These are phyloP conservation scores for Scaptomyza reducta DNA, from an alignment of 2,888 invertebrate species.

Conservation along the genomic window DNA sequence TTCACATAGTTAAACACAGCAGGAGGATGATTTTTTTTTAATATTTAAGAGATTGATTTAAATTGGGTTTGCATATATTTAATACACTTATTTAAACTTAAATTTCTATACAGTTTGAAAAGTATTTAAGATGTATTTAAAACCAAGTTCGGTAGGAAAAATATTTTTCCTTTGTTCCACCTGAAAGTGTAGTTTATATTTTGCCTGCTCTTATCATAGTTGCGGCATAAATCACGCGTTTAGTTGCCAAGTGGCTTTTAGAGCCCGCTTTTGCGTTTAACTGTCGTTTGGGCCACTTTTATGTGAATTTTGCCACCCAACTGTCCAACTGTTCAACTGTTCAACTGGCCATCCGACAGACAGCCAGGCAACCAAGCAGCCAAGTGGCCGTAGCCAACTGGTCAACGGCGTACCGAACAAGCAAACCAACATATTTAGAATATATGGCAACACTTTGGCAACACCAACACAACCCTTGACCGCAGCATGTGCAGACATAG, in stretches of 20 bases:
- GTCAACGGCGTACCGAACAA: conserved; percentile 41
- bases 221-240: conserved; percentile 75
- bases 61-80: too few relatives aligned
- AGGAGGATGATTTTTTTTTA: too few relatives aligned
- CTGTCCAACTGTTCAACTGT: background rate
- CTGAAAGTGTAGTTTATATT: conserved; percentile 14
- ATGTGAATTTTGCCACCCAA: conserved; percentile 22
- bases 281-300: conserved; percentile 67
- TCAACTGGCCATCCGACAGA: background rate
- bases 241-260: conserved; percentile 78
- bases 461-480: conserved; percentile 75
- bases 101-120: too few relatives aligned
- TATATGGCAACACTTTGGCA: conserved; percentile 81
- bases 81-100: too few relatives aligned
- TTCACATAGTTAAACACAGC: conserved; percentile 26
- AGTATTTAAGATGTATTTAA: too few relatives aligned
- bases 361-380: conserved; percentile 1
- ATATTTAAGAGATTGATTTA: too few relatives aligned
- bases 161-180: background rate
- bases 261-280: conserved; percentile 66
- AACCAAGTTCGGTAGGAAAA: too few relatives aligned
- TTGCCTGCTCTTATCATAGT: conserved; percentile 67
- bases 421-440: conserved; percentile 77
- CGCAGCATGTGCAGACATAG: conserved; percentile 66
- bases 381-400: conserved; percentile 43